A percentile compares a stretch with the other conserved stretches of the same genome.
Conservation (phyloP, 2,888 invertebrate species). For the Antitype chi region DNA sequence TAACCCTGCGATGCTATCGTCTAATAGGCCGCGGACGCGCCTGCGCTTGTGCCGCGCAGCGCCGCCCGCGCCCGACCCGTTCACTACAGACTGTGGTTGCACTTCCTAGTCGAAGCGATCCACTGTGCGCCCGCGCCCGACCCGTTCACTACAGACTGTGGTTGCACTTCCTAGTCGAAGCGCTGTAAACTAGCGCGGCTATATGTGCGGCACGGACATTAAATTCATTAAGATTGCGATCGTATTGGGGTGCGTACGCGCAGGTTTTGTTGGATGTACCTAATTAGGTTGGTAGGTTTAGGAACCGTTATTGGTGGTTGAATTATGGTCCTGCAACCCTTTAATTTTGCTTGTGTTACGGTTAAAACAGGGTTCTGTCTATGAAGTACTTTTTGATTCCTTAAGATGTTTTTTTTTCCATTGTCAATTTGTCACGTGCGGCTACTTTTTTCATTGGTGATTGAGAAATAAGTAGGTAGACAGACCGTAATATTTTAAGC, state of each 20-base stretch:
- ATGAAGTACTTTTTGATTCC: not conserved
- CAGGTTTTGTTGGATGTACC: slow-evolving; percentile 23
- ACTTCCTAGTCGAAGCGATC: slow-evolving; percentile 53
- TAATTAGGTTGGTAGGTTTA: slow-evolving; percentile 47
- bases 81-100: slow-evolving; percentile 11
- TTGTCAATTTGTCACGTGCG: not conserved
- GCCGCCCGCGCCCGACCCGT: not conserved
- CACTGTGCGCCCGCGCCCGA: not conserved
- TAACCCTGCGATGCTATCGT: slow-evolving; percentile 67
- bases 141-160: not conserved
- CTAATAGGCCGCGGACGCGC: slow-evolving; percentile 61
- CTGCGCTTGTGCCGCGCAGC: not conserved
- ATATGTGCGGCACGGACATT: slow-evolving; percentile 49
- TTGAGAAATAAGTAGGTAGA: not conserved
- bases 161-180: slow-evolving; percentile 55
- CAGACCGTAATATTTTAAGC: not conserved
- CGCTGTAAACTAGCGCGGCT: slow-evolving; percentile 47
- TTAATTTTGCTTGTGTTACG: slow-evolving; percentile 3
- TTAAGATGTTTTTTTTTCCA: not conserved
- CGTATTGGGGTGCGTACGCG: slow-evolving; percentile 49
- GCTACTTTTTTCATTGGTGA: not conserved
- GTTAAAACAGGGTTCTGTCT: not conserved
- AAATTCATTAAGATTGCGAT: slow-evolving; percentile 64
- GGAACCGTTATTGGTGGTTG: slow-evolving; percentile 42
- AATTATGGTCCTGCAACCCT: not conserved